Percentiles rank a stretch among this genome's conserved stretches.
Conservation (phyloP, 2,113 vertebrate genomes). For the Trichechus manatus region DNA sequence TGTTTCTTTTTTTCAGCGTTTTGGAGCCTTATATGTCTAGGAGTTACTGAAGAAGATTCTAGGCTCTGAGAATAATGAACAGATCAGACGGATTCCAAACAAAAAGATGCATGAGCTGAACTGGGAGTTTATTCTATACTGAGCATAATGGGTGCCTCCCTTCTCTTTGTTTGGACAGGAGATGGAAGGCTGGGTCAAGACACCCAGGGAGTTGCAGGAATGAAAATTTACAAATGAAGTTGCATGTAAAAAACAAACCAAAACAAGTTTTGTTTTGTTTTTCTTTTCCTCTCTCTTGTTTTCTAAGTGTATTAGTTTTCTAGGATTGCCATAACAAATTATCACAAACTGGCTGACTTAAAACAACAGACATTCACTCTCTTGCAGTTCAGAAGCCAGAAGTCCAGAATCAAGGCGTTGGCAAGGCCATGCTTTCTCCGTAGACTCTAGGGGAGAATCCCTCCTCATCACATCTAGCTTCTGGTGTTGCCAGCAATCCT, state of each 20-base stretch:
- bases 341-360: background rate
- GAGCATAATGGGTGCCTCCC: background rate
- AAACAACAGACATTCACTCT: background rate
- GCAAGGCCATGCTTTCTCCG: background rate
- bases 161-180: background rate
- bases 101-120: background rate
- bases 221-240: background rate
- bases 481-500: too few relatives aligned
- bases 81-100: conserved; percentile 30
- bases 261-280: background rate
- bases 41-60: conserved; percentile 30
- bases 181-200: background rate
- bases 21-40: conserved; percentile 54
- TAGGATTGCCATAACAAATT: background rate
- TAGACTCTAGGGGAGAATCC: background rate
- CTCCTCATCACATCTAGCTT: background rate
- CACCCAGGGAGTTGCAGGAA: background rate
- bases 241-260: conserved; percentile 5
- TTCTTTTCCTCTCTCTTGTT: background rate
- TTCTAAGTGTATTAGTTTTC: background rate
- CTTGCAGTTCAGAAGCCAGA: background rate
- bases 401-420: background rate
- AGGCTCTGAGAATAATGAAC: conserved; percentile 21
- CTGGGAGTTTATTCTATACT: background rate
- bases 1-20: background rate